Percentiles rank a stretch among this genome's conserved stretches.
These are phyloP conservation scores for Nomada lathburiana DNA, from an alignment of 2,888 invertebrate genomes.

Conservation along the genomic window DNA sequence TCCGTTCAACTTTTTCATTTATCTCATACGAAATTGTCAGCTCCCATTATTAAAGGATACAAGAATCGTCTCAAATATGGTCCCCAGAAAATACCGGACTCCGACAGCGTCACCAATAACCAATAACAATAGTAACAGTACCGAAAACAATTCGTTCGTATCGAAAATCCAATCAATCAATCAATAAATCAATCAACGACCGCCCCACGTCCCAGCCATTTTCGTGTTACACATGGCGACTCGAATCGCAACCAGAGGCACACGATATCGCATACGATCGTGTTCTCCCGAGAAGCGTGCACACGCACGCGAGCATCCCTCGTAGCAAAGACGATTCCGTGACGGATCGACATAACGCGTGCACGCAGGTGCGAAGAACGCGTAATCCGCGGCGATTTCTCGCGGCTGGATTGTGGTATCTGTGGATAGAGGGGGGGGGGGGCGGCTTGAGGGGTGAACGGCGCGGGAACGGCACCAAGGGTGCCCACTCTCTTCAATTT, in stretches of 20 bases:
- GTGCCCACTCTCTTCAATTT: slow-evolving; percentile 63
- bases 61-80: no score
- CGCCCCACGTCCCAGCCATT: no score
- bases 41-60: no score
- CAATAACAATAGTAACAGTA: no score
- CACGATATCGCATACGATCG: neutral
- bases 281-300: neutral
- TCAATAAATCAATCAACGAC: no score
- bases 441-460: slow-evolving; percentile 9
- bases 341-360: slow-evolving; percentile 59
- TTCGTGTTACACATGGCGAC: no score
- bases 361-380: slow-evolving; percentile 71
- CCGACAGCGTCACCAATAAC: no score
- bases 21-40: neutral
- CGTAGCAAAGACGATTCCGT: slow-evolving; percentile 46
- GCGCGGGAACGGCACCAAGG: slow-evolving; percentile 63
- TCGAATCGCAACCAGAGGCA: neutral
- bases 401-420: slow-evolving; percentile 59
- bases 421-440: slow-evolving; percentile 13
- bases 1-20: neutral
- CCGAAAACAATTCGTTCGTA: no score
- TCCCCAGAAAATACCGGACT: no score
- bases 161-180: no score
- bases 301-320: slow-evolving; percentile 27
- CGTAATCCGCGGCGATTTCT: slow-evolving; percentile 70